Base-by-base conservation (phyloP, 2,797 vertebrate species). In the Oryzias dopingdopingensis region DNA sequence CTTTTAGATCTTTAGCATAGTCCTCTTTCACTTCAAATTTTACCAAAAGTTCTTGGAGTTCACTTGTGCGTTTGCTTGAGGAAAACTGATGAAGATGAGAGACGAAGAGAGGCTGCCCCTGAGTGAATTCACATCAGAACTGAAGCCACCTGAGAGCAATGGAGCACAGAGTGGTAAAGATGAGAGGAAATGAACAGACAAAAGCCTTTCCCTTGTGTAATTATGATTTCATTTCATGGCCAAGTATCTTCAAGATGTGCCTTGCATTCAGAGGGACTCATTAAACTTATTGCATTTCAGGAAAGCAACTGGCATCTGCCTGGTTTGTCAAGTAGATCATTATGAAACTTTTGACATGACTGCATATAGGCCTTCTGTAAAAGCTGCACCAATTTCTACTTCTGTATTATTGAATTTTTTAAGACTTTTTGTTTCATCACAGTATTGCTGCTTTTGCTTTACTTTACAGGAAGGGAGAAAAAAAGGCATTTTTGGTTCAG, bases 171-270 rank as follows among this genome's bases (percentile, higher is more conserved):
- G 70, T 62, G 70, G 76, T 69, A 54, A 76, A 80, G 77, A 85
- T 80, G 77, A 83, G 71, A 79, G 72, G 78, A 87, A 86, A 86
- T 83, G 77, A 86, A 82, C 79, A 86, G 86, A 89, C 83, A 84
- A 81, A 84, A 83, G 82, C 80, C 72, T 82, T 80, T 88, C 83
- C 81, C 81, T 71, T 76, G 80, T 85, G 84, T 84, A 85, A 90
- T 88, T 88, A 88, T 73, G 81, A 83, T 85, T 86, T 86, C 83
- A 85, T 88, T 88, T 89, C 83, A 86, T 85, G 84, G 85, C 81
- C 82, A 86, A 82, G 85, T 84, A 80, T 89, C 72, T 78, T 71
- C 81, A 73, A 61, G 71, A 85, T 86, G 87, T 79, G 82, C 56
- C 55, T 71, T 47, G 79, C 83, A 85, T 87, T 69, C 64, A 74